Base-by-base conservation (phyloP, 2,797 vertebrate species). In the Pelobates cultripes region DNA sequence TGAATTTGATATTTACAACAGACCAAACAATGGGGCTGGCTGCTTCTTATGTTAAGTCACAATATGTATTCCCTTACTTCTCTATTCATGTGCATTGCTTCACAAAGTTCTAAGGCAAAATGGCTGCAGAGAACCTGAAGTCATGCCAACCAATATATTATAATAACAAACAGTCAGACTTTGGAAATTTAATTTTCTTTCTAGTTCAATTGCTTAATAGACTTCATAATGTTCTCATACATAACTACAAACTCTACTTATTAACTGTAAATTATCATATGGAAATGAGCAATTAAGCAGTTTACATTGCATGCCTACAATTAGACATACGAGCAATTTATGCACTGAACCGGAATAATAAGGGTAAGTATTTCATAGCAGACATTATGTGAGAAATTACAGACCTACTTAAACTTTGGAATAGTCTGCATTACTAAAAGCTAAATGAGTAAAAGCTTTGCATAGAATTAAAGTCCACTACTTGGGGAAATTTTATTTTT, bases 211-310 rank as follows among this genome's bases (percentile, higher is more conserved):
- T 61, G 64, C 43, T 69, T 47, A 70, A 75, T 75, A 45, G 14
- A 75, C 7, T 40, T 72, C 57, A 28, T 53, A 74, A 64, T 66
- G 57, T 43, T 69, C 63, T 61, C 67, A 57, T 74, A 75, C 14
- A 43, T 74, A 69, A 61, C 72, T 70, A 28, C 41, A 64, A 74
- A 69, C 4, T 41, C 43, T 68, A 69, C 10, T 70, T 67, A 67
- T 80, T 80, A 74, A 70, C 41, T 43, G 43, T 70, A 80, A 68
- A 69, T 80, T 75, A 75, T 80, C 15, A 61, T 42, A 57, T 69
- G 43, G 55, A 57, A 63, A 70, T 47, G 2, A 61, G 61, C 67
- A 70, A 70, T 81, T 74, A 80, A 53, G 10, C 45, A 63, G 12
- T 73, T 80, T 66, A 67, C n/a, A n/a, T 45, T 40, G 3, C 41